These are phyloP conservation scores for Chloroceryle amazona DNA, from an alignment of 2,797 vertebrate species.

Conservation along the genomic window DNA sequence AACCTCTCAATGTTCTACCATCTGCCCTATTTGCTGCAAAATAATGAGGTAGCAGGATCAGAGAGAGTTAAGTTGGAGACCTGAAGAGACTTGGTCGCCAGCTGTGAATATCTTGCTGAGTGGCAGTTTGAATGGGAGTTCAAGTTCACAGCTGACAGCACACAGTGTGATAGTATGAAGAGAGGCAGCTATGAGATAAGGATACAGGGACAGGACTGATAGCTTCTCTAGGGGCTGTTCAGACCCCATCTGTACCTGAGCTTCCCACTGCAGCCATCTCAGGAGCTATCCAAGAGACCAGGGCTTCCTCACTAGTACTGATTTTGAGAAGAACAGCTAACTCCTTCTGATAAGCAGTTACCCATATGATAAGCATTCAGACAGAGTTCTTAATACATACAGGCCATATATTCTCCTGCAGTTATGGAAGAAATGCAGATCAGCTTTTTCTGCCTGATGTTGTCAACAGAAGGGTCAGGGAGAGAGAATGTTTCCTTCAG, in stretches of 20 bases:
- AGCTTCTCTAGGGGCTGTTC: background rate
- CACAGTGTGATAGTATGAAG: background rate
- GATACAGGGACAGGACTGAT: background rate
- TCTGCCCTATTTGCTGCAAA: background rate
- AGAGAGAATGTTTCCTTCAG: background rate
- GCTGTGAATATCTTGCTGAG: background rate
- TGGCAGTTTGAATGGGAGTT: background rate
- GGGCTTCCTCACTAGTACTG: background rate
- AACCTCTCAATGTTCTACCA: background rate
- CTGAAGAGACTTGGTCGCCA: background rate
- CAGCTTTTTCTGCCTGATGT: background rate
- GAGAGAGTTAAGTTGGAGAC: background rate
- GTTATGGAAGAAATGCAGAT: background rate
- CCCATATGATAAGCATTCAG: background rate
- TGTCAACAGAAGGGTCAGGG: background rate
- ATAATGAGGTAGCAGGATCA: background rate
- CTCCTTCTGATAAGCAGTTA: background rate
- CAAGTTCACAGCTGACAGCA: background rate
- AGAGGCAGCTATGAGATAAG: background rate
- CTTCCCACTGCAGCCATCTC: background rate
- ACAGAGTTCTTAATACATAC: background rate
- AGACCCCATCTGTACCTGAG: background rate
- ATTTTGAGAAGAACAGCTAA: fast-evolving
- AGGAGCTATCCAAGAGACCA: background rate
- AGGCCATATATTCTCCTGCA: background rate